phyloP scores from a whole-genome alignment of 2,797 vertebrate species.

The Peromyscus melanophrys region DNA sequence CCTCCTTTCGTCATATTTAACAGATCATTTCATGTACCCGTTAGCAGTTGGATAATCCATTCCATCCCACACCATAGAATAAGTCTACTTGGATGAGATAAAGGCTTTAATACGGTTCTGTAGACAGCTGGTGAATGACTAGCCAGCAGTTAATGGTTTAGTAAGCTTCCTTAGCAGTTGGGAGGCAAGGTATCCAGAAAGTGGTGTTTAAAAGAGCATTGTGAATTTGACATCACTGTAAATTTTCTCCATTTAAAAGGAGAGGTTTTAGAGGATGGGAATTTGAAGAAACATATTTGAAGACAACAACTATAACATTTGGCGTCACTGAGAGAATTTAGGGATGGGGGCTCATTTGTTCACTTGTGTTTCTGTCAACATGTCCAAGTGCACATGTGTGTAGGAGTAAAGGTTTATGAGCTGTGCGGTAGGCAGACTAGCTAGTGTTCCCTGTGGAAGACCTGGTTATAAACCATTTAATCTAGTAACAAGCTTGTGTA shows the following conservation, averaged over 20 bases:
- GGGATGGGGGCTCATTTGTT: not conserved
- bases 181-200: not conserved
- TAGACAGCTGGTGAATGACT: not conserved
- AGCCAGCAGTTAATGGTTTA: conserved; percentile 20
- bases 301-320: not conserved
- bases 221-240: not conserved
- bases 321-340: not conserved
- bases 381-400: accelerated
- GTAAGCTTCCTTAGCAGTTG: not conserved
- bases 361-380: not conserved
- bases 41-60: not conserved
- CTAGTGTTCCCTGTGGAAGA: not conserved
- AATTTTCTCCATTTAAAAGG: not conserved
- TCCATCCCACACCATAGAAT: not conserved
- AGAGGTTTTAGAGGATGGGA: not conserved
- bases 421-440: not conserved
- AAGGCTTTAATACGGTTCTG: not conserved
- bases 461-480: not conserved
- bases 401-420: not conserved
- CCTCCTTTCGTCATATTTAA: not conserved
- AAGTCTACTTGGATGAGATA: not conserved
- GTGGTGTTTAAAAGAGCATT: not conserved
- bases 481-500: not conserved
- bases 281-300: not conserved
- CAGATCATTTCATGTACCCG: not conserved